A percentile compares a stretch with the other conserved stretches of the same genome.
Conservation (phyloP, 1,140 invertebrate genomes). For the Nephotettix cincticeps region DNA sequence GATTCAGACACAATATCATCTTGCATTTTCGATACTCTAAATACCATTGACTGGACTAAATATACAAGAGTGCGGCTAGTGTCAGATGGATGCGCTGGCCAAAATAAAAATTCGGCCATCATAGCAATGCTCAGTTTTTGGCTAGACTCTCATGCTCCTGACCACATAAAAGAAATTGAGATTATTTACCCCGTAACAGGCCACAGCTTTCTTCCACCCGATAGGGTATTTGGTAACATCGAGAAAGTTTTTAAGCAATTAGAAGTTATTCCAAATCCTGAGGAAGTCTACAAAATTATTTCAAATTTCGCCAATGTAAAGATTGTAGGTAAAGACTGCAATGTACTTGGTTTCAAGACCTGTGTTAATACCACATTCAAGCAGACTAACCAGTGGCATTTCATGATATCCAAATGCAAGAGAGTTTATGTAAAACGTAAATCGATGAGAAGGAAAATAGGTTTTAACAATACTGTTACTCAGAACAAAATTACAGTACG, state of each 20-base stretch:
- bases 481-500: slow-evolving; percentile 20
- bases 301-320: slow-evolving; percentile 27
- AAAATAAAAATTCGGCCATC: slow-evolving; percentile 45
- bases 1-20: slow-evolving; percentile 41
- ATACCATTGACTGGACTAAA: slow-evolving; percentile 33
- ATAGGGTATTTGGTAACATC: slow-evolving; percentile 42
- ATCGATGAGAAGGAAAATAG: too few relatives aligned
- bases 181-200: slow-evolving; percentile 39
- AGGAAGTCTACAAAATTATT: slow-evolving; percentile 29
- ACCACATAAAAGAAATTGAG: slow-evolving; percentile 38
- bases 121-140: slow-evolving; percentile 39
- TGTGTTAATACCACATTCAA: not conserved
- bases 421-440: slow-evolving; percentile 25
- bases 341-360: slow-evolving; percentile 28
- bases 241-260: slow-evolving; percentile 41
- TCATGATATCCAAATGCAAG: slow-evolving; percentile 32
- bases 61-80: slow-evolving; percentile 37
- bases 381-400: slow-evolving; percentile 25
- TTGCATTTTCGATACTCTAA: slow-evolving; percentile 40
- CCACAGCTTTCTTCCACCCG: slow-evolving; percentile 42
- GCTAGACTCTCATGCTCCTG: slow-evolving; percentile 35
- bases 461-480: too few relatives aligned
- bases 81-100: slow-evolving; percentile 40
- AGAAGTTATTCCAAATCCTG: slow-evolving; percentile 33
- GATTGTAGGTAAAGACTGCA: slow-evolving; percentile 19